phyloP scores from a whole-genome alignment of 2,888 invertebrate genomes.

The Spisula solida region DNA sequence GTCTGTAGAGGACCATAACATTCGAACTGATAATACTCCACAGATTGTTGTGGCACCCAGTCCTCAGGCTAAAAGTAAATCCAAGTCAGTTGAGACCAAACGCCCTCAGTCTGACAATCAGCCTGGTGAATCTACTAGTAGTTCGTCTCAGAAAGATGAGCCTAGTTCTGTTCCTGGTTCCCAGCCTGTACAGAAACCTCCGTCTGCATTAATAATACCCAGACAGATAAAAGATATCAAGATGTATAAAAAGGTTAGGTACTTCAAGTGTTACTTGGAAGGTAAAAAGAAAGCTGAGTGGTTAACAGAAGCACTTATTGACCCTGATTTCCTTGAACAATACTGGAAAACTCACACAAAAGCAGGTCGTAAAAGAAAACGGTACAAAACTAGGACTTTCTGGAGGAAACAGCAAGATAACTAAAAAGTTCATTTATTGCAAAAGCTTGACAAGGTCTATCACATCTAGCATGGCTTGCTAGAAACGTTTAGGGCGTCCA shows the following conservation, averaged over 20 bases:
- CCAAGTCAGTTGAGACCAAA: conserved; percentile 19
- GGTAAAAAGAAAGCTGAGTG: not conserved
- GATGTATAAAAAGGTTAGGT: not conserved
- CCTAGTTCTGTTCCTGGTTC: not conserved
- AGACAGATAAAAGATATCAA: not conserved
- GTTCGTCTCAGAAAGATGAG: too few species aligned
- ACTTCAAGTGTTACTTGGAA: not conserved
- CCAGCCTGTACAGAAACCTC: conserved; percentile 9
- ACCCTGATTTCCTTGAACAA: not conserved
- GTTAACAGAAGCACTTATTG: not conserved
- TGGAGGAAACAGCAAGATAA: not conserved
- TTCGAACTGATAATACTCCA: not conserved
- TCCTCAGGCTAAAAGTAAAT: not conserved
- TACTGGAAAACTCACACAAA: not conserved
- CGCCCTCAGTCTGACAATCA: not conserved
- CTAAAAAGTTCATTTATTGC: not conserved
- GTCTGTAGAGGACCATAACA: not conserved
- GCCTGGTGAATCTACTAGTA: not conserved
- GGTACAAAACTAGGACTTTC: not conserved
- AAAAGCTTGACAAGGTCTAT: not conserved
- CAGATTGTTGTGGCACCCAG: conserved; percentile 7
- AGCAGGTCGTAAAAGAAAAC: not conserved
- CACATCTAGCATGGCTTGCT: not conserved
- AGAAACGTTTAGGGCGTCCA: conserved; percentile 6
- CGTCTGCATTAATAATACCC: not conserved